Conservation (phyloP, 53 echinoderm and acorn worm genomes). For the Hippasteria phrygiana region DNA sequence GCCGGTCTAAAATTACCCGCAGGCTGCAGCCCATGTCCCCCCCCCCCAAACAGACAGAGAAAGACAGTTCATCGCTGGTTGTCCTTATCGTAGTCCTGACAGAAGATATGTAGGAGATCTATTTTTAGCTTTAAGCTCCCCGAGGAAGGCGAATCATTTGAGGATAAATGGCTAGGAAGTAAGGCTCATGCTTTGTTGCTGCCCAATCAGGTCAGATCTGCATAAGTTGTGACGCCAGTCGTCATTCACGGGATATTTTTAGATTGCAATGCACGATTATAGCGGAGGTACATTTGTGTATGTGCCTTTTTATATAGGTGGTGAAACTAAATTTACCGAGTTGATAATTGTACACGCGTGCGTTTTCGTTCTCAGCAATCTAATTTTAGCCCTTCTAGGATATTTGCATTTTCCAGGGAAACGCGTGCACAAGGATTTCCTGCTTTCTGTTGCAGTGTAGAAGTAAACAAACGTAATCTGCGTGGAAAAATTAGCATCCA, state of each 20-base stretch:
- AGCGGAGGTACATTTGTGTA: not conserved
- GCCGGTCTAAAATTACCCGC: conserved; percentile 35
- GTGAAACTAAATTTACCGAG: not conserved
- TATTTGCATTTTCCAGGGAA: no score
- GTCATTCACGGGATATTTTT: not conserved
- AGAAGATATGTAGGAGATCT: not conserved
- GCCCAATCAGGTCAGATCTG: conserved; percentile 3
- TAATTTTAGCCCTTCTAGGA: no score
- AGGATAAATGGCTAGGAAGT: conserved; percentile 4
- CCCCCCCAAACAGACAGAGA: no score
- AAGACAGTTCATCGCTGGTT: not conserved
- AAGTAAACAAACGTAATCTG: no score
- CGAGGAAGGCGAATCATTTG: not conserved
- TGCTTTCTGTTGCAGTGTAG: no score
- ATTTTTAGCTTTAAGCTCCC: conserved; percentile 33
- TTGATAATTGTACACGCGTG: not conserved
- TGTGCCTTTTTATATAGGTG: not conserved
- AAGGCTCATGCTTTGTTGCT: conserved; percentile 7
- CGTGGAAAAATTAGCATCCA: no score
- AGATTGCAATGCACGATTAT: not conserved
- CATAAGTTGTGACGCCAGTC: conserved; percentile 5
- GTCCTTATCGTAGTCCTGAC: not conserved
- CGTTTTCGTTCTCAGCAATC: not conserved
- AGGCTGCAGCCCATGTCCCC: not conserved
- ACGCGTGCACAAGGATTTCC: no score